A percentile compares a stretch with the other conserved stretches of the same genome.
These are phyloP conservation scores for Allolobophora icterica DNA, from an alignment of 2,888 invertebrate genomes.

Conservation along the genomic window DNA sequence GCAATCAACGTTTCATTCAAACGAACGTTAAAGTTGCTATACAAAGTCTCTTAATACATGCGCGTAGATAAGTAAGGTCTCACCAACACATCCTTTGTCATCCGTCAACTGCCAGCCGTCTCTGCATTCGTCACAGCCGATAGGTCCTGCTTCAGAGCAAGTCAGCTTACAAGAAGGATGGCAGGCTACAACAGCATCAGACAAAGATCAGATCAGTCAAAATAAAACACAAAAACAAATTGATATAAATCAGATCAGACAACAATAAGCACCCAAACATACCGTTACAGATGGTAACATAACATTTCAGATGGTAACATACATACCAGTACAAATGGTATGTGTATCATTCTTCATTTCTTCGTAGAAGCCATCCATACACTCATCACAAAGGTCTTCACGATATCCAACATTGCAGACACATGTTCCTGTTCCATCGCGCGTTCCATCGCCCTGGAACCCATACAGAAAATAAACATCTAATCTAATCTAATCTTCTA, in stretches of 20 bases:
- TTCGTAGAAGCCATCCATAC: conserved; percentile 63
- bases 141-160: conserved; percentile 76
- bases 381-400: conserved; percentile 80
- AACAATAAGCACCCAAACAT: background rate
- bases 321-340: conserved; percentile 27
- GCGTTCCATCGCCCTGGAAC: conserved; percentile 80
- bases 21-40: too few species aligned
- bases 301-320: too few species aligned
- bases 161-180: conserved; percentile 79
- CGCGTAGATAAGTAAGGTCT: conserved; percentile 49
- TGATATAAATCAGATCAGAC: background rate
- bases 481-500: too few species aligned
- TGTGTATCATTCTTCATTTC: conserved; percentile 26
- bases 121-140: conserved; percentile 72
- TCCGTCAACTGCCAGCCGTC: conserved; percentile 76
- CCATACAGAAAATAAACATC: background rate
- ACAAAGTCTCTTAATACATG: too few species aligned
- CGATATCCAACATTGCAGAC: conserved; percentile 82
- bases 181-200: conserved; percentile 68
- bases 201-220: background rate
- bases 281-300: too few species aligned
- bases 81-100: conserved; percentile 76
- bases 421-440: conserved; percentile 91
- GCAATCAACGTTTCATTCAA: too few species aligned
- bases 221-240: background rate